These are phyloP conservation scores for Diuraphis noxia DNA, from an alignment of 1,140 invertebrate genomes.

Conservation along the genomic window DNA sequence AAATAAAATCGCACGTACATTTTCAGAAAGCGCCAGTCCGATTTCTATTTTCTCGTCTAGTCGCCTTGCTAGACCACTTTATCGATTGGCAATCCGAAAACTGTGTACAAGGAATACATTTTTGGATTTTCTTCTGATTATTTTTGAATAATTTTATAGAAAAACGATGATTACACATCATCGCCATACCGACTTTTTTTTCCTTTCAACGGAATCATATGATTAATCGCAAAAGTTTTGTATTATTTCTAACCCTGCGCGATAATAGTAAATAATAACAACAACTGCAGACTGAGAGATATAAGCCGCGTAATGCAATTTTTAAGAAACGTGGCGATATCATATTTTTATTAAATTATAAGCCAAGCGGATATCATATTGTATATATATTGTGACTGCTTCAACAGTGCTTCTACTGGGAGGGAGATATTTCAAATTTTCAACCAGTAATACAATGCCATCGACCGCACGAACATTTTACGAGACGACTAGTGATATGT, in stretches of 20 bases:
- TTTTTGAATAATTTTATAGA: background rate
- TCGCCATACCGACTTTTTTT: background rate
- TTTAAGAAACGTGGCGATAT: background rate
- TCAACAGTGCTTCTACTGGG: background rate
- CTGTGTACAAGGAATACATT: background rate
- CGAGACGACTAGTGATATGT: background rate
- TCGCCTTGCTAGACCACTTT: background rate
- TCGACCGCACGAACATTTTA: background rate
- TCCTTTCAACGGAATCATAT: background rate
- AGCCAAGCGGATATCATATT: background rate
- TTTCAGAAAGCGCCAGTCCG: background rate
- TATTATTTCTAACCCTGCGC: background rate
- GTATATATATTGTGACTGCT: background rate
- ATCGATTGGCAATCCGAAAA: background rate
- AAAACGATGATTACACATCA: background rate
- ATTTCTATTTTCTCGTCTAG: background rate
- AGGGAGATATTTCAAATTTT: background rate
- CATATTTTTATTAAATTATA: constrained; percentile 4
- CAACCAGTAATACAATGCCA: background rate
- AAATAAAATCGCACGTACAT: background rate
- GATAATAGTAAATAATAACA: background rate
- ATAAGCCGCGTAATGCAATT: background rate
- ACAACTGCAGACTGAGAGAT: background rate
- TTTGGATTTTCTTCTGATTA: background rate
- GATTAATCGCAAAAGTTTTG: background rate